Evolutionary conservation across 2,888 invertebrate species (phyloP), one percentile per base, ranked within the genome.

Genomic region (Ditula angustiorana): DNA sequence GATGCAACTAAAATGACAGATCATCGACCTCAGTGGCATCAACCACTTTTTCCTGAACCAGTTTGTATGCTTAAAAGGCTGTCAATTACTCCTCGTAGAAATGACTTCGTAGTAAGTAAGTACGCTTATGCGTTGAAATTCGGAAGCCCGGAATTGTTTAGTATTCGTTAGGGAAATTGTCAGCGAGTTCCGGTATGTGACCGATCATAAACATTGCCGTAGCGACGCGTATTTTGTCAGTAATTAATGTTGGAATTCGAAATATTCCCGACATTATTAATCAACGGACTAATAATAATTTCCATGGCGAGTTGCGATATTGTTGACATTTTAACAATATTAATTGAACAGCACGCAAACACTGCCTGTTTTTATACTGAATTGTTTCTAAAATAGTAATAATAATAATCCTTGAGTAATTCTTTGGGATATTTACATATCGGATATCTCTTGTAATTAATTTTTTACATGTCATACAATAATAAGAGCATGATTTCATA

Each of bases 111-210:
- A 19, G 19, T 10, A 53, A 35, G n/a, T 53, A 23, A 33, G 10
- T 28, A 50, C 21, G 21, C 26, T 13, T 50, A 11, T n/a, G 13
- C 41, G 30, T 58, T 10, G 21, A 56, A 56, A 35, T 53, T 41
- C 50, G n/a, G n/a, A 11, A 52, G 52, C 61, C 23, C 28, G 28
- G 37, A 37, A 11, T 11, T 52, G 56, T 57, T 66, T 61, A 61
- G 56, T 61, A 57, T 66, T 66, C 56, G 61, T 66, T 66, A 61
- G 55, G 44, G 50, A 61, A 61, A 66, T 53, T 41, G 66, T 61
- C 55, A 61, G 33, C 61, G 41, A 13, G 57, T 66, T 56, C 61
- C 61, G 47, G 61, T 50, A 35, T 23, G 41, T 41, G 49, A 49
- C 59, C 33, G 61, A 44, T 57, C 61, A 61, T 61, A 57, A 58